These are phyloP conservation scores for Euwallacea fornicatus DNA, from an alignment of 1,140 invertebrate genomes.

Conservation along the genomic window DNA sequence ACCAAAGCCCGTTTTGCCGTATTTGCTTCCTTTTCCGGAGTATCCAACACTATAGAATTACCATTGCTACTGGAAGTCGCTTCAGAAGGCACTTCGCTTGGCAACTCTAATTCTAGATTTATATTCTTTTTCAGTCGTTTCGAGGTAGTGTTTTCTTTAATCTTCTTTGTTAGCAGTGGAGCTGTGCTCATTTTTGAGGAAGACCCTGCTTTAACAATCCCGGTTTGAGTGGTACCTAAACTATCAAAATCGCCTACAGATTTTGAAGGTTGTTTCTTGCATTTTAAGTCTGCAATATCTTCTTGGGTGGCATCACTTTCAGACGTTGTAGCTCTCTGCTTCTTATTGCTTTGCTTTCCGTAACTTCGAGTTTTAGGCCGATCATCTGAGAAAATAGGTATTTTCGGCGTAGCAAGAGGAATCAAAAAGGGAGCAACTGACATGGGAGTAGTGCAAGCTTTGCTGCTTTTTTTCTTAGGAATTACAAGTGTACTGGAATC, in stretches of 20 bases:
- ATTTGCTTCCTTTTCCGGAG: not conserved
- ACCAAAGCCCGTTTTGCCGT: not conserved
- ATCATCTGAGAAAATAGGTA: too few relatives aligned
- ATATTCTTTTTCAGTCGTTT: not conserved
- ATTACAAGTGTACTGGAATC: too few relatives aligned
- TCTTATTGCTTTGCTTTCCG: too few relatives aligned
- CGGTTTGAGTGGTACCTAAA: not conserved
- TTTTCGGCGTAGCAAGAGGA: too few relatives aligned
- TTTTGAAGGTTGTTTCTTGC: not conserved
- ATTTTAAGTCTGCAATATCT: not conserved
- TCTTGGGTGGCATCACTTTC: too few relatives aligned
- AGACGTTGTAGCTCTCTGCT: too few relatives aligned
- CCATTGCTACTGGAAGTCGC: not conserved
- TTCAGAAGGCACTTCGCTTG: not conserved
- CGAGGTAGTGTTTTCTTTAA: slow-evolving; percentile 3
- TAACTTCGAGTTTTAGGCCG: too few relatives aligned
- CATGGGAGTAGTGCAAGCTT: too few relatives aligned
- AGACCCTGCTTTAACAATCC: not conserved
- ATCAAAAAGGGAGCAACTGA: too few relatives aligned
- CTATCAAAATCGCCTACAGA: not conserved
- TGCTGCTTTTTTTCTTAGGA: too few relatives aligned
- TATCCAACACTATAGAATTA: slow-evolving; percentile 1
- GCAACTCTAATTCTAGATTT: not conserved
- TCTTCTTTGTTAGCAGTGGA: slow-evolving; percentile 12
- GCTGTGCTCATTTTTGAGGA: not conserved